Percentiles rank a stretch among this genome's conserved stretches.
Conservation (phyloP, 2,797 vertebrate genomes). For the Phylloscopus collybita region DNA sequence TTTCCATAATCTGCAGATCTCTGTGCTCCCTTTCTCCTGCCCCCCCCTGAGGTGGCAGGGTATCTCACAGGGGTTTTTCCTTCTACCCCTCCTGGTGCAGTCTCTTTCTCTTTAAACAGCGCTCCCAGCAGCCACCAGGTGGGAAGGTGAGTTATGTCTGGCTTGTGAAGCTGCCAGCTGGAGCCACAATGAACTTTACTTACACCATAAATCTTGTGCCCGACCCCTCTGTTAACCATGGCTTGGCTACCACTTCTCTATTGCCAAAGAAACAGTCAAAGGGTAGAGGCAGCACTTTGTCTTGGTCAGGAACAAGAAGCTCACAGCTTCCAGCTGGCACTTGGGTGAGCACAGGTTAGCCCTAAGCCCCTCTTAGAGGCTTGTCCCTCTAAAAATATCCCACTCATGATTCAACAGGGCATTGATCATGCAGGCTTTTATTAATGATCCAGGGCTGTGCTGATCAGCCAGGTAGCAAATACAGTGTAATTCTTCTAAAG, state of each 20-base stretch:
- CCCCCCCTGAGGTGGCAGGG: background rate
- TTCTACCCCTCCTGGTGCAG: background rate
- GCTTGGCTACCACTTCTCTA: background rate
- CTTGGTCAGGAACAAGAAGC: background rate
- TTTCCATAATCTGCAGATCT: background rate
- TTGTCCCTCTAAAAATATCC: background rate
- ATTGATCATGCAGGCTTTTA: background rate
- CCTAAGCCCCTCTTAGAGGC: background rate
- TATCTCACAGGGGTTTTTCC: background rate
- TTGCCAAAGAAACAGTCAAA: fast-evolving
- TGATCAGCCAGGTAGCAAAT: conserved; percentile 22
- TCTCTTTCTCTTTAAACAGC: background rate
- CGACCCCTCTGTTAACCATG: fast-evolving
- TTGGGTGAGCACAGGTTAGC: background rate
- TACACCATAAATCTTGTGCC: background rate
- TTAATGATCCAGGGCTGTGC: background rate
- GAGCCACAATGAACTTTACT: background rate
- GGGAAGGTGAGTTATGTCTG: background rate
- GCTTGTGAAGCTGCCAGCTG: background rate
- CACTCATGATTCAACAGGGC: fast-evolving
- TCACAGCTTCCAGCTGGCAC: background rate
- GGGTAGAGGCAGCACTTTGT: background rate
- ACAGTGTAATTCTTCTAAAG: conserved; percentile 16
- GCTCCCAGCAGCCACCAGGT: background rate
- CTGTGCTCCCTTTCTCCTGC: background rate